Evolutionary conservation across 2,888 invertebrate genomes (phyloP).

Genomic region (Gandaritis pyraliata): DNA sequence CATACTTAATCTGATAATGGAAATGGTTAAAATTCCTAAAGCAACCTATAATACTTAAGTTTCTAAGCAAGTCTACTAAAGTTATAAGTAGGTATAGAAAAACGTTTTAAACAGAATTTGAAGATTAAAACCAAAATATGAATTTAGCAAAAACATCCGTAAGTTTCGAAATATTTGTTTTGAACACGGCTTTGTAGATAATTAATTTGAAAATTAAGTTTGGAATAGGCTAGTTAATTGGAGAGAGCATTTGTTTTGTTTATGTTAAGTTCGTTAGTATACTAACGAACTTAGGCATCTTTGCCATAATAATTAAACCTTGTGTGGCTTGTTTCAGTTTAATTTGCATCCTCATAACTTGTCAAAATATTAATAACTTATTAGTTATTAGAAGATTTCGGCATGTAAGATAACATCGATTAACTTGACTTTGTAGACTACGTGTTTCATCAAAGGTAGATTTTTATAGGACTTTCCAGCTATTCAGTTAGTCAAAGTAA

Average conservation of each 20-base stretch:
- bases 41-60: neutral
- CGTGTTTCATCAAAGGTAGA: constrained; percentile 9
- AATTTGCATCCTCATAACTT: too few species aligned
- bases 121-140: too few species aligned
- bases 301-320: constrained; percentile 11
- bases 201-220: constrained; percentile 21
- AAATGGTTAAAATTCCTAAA: constrained; percentile 8
- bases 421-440: constrained; percentile 1
- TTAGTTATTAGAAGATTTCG: too few species aligned
- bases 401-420: neutral
- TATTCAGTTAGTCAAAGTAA: constrained; percentile 6
- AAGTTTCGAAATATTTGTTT: neutral
- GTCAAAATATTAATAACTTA: too few species aligned
- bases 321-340: constrained; percentile 16
- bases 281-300: too few species aligned
- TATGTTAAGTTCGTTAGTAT: constrained; percentile 15
- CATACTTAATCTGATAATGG: constrained; percentile 7
- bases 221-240: constrained; percentile 11
- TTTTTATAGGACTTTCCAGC: constrained; percentile 1
- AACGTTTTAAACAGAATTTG: too few species aligned
- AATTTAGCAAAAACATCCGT: too few species aligned
- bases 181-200: constrained; percentile 15
- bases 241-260: constrained; percentile 28
- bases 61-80: too few species aligned
- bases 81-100: too few species aligned